Evolutionary conservation across 2,113 vertebrate genomes (phyloP).

Genomic region (Sprattus sprattus): DNA sequence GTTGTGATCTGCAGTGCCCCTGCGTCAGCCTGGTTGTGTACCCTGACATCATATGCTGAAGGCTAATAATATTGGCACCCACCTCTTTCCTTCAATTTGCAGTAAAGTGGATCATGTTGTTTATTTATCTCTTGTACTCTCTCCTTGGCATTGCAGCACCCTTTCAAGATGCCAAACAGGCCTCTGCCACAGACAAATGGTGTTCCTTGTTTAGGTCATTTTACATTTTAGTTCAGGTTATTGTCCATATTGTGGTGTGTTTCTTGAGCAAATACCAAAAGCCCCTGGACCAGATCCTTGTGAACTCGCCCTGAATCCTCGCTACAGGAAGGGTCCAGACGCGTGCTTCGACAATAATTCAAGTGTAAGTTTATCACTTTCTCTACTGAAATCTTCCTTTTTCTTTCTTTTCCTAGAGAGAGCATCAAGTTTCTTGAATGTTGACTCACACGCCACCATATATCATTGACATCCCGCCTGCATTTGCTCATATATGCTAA

Average conservation of each 20-base stretch:
- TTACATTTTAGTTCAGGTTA: background rate
- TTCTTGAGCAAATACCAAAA: conserved; percentile 74
- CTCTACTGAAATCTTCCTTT: too few species aligned
- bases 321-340: conserved; percentile 87
- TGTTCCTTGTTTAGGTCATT: background rate
- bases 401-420: background rate
- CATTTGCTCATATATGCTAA: conserved; percentile 28
- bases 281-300: conserved; percentile 90
- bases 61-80: too few species aligned
- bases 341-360: conserved; percentile 86
- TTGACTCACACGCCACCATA: background rate
- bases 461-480: background rate
- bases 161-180: background rate
- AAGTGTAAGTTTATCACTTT: conserved; percentile 71
- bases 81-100: too few species aligned
- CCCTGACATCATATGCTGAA: too few species aligned
- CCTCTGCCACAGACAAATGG: too few species aligned
- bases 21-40: too few species aligned
- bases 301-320: conserved; percentile 80
- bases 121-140: background rate
- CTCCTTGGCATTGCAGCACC: background rate
- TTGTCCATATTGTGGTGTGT: background rate
- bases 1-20: too few species aligned
- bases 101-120: too few species aligned
- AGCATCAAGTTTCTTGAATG: background rate